phyloP scores from a whole-genome alignment of 2,797 vertebrate genomes.

The Threskiornis aethiopicus region DNA sequence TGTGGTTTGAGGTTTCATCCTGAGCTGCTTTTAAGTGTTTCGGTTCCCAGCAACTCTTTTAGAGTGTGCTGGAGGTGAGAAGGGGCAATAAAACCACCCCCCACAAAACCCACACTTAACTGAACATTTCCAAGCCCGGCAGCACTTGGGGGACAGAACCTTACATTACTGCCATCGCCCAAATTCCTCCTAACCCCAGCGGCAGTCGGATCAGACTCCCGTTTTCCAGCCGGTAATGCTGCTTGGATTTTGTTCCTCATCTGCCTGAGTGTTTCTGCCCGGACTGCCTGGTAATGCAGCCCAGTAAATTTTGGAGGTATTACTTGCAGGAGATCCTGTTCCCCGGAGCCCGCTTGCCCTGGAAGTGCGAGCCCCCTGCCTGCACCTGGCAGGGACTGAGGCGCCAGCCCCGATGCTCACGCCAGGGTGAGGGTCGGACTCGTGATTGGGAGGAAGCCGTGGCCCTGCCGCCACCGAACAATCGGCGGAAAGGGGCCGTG shows the following conservation, averaged over 20 bases:
- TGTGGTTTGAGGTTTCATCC: conserved; percentile 65
- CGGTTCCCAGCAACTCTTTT: conserved; percentile 29
- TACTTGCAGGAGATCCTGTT: not conserved
- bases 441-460: not conserved
- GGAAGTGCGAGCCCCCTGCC: not conserved
- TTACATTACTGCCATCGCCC: not conserved
- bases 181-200: not conserved
- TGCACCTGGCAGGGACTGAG: not conserved
- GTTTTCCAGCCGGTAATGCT: not conserved
- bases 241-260: not conserved
- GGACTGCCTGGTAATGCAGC: not conserved
- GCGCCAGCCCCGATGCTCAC: rapidly evolving
- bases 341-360: not conserved
- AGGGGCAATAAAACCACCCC: conserved; percentile 38
- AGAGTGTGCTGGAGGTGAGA: conserved; percentile 42
- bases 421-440: not conserved
- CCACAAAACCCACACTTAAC: conserved; percentile 53
- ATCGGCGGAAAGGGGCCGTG: not conserved
- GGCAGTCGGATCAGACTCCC: not conserved
- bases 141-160: not conserved
- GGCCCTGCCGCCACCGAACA: not conserved
- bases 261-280: not conserved
- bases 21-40: conserved; percentile 43
- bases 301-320: not conserved
- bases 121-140: conserved; percentile 43